Base-by-base conservation (phyloP, 2,797 vertebrate genomes). In the Poecilia picta region DNA sequence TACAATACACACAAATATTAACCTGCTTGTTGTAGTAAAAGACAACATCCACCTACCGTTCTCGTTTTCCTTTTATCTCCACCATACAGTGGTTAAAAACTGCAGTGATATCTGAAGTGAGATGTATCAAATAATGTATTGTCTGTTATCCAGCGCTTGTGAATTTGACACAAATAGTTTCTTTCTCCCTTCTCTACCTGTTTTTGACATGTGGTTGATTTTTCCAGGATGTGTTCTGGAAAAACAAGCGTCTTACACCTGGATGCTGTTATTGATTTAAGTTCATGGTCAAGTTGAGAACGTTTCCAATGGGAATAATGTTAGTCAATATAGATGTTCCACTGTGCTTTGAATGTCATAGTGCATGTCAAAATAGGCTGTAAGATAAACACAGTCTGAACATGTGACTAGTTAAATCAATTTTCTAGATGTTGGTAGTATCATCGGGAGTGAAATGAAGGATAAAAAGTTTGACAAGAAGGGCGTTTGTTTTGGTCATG, bases 201-300 rank as follows among this genome's bases (percentile, higher is more conserved):
- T 18, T 57, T 77, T 72, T 20, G 18, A 73, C 53, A n/a, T 47
- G 4, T 57, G n/a, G 23, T 49, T 73, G 10, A 46, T 46, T 77
- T 75, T 73, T 39, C 23, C 8, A 23, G 41, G 47, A 71, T 68
- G 0, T 11, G 31, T 11, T 71, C n/a, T 78, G 57, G 31, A 39
- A 83, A 79, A 70, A 76, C 68, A n/a, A 46, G 8, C 13, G 64
- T 47, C 72, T 53, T 46, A 39, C 64, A 72, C 71, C 53, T 31
- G 57, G 46, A 55, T 0, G 73, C 41, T 59, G 53, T 51, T 70
- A 74, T 76, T 62, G 75, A 83, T 74, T 77, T 28, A 45, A 45
- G 72, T 64, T 75, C n/a, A 46, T 62, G 68, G 68, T 79, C 15
- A 55, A 62, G 43, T 55, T 62, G 45, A 66, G 68, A n/a, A 25